Conservation (phyloP, 2,797 vertebrate genomes). For the Hypotaenidia philippensis region DNA sequence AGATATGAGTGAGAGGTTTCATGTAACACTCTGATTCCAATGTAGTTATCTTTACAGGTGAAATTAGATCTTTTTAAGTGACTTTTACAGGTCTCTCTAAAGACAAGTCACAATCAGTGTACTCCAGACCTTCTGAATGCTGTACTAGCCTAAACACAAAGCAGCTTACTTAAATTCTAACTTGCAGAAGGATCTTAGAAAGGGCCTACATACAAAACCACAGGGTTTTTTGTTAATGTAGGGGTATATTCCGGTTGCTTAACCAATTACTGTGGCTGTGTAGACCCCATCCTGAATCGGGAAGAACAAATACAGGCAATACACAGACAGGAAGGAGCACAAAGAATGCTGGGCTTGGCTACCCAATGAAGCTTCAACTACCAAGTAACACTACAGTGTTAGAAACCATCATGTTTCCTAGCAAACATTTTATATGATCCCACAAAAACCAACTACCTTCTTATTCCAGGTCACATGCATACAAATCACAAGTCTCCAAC, state of each 20-base stretch:
- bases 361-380: neutral
- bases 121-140: neutral
- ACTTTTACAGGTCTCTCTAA: neutral
- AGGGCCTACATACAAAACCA: neutral
- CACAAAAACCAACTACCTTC: neutral
- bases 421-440: neutral
- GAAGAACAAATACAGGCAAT: neutral
- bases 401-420: neutral
- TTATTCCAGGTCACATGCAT: neutral
- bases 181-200: neutral
- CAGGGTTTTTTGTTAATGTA: neutral
- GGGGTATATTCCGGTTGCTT: neutral
- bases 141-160: neutral
- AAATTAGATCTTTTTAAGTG: neutral
- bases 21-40: neutral
- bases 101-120: neutral
- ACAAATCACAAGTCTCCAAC: neutral
- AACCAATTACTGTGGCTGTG: neutral
- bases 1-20: neutral
- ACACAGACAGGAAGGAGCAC: neutral
- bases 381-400: neutral
- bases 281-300: neutral
- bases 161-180: neutral
- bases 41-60: neutral
- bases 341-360: neutral